Evolutionary conservation across 2,888 invertebrate species (phyloP), one percentile per base, ranked within the genome.

Genomic region (Adelphocoris suturalis): DNA sequence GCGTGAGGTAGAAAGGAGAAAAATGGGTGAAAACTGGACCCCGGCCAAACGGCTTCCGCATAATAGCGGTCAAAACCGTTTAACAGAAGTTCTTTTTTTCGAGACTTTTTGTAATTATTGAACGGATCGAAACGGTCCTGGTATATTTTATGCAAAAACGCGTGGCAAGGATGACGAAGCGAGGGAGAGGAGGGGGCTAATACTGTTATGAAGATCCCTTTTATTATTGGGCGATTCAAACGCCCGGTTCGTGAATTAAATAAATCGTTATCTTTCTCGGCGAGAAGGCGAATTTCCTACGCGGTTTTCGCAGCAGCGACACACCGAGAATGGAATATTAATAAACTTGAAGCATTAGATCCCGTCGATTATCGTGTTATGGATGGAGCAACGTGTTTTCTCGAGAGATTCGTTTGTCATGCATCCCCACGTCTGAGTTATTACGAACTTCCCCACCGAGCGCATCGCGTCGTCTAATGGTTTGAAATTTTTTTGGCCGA

Each of bases 111-210:
- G 78, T 78, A 78, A 78, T 78, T 47, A 46, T 78, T 78, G 37
- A 47, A 46, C 78, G 46, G 37, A 78, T 68, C 23, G 27, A 68
- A 68, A 23, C 37, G 46, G 78, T 47, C 47, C 16, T 37, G 46
- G 46, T 37, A 27, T 75, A 37, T 78, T 78, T 78, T 78, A 78
- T 78, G 78, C 78, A 78, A 78, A 78, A 78, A 78, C 37, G 37
- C 78, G 28, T 46, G 78, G 27, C 78, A 7, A n/a, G 78, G n/a
- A 46, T 16, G 46, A 47, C 46, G 5, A 19, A 14, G n/a, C n/a
- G 12, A 19, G 76, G 47, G 78, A 16, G 13, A 46, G 13, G 19
- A 16, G 37, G 46, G 78, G 46, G 23, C 3, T 19, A 68, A 12
- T 78, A 46, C 78, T 46, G 78, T 78, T 78, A 78, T 46, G 47